Conservation (phyloP, 1,140 invertebrate species). For the Papilio xuthus region DNA sequence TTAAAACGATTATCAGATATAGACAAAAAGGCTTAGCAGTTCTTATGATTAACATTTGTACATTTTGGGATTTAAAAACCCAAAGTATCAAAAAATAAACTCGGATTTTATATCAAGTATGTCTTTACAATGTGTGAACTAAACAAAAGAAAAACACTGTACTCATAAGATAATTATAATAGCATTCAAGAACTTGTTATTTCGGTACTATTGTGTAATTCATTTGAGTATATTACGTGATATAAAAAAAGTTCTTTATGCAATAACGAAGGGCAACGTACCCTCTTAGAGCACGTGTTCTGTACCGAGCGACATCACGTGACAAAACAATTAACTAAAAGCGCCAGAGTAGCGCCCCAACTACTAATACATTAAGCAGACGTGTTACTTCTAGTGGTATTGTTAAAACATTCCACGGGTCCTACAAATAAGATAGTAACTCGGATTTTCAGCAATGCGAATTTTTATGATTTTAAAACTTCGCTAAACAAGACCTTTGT, state of each 20-base stretch:
- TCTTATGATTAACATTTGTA: too few species aligned
- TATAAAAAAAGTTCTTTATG: background rate
- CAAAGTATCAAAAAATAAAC: too few species aligned
- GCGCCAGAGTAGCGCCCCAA: background rate
- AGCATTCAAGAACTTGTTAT: background rate
- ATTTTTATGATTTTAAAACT: background rate
- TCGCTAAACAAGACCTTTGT: background rate
- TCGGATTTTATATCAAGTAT: too few species aligned
- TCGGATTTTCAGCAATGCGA: background rate
- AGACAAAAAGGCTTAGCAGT: too few species aligned
- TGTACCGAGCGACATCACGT: background rate
- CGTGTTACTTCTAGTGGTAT: background rate
- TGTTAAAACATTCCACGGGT: background rate
- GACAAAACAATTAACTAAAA: conserved; percentile 32
- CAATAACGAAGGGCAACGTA: background rate
- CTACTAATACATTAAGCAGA: background rate
- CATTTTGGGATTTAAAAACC: too few species aligned
- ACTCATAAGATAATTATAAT: background rate
- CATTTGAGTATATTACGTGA: background rate
- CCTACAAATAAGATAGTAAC: background rate
- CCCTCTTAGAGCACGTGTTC: conserved; percentile 5
- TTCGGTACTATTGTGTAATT: background rate
- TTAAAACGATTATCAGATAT: too few species aligned
- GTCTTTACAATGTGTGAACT: too few species aligned
- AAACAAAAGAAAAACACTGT: background rate